Evolutionary conservation across 2,113 vertebrate species (phyloP), one percentile per base, ranked within the genome.

Genomic region (Motacilla alba): DNA sequence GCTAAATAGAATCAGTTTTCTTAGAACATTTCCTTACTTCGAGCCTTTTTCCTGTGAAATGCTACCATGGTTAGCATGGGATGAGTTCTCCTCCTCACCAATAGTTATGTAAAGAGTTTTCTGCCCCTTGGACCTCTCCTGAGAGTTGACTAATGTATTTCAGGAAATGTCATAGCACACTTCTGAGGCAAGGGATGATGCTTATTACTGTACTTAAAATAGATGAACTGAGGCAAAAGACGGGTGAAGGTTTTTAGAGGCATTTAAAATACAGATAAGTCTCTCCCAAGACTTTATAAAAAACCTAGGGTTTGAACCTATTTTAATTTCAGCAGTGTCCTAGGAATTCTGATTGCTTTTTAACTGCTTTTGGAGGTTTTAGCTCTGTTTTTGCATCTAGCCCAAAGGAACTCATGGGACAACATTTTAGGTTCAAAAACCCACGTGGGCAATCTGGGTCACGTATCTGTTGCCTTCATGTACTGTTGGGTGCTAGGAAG

Each of bases 141-240:
- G 58, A 75, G 91, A 87, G 44, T 35, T 92, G 77, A 86, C 62
- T 92, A 86, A 83, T 87, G n/a, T 94, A 81, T 89, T 94, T 92
- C 89, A 84, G 68, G 49, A 92, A 94, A 87, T 91, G 91, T 92
- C 91, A 81, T 26, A 83, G 66, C 39, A 46, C 60, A 26, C 60
- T 95, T 89, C 86, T 91, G 91, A 95, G 83, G 81, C 5, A 3
- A 75, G 39, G 35, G 47, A 76, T 87, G 89, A 78, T 80, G 80
- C 72, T 94, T 93, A 78, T 90, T 90, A 67, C 64, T 94, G 64
- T 75, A 55, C 64, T 89, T 89, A 80, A 83, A 91, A 88, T 89
- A 92, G 83, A 66, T 77, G 73, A 95, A 81, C 76, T 78, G 80
- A 84, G 60, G 72, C 79, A 95, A 93, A 73, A 93, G 79, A 59